Percentiles rank a stretch among this genome's conserved stretches.
Evolutionary conservation across 2,888 invertebrate species (phyloP).

Genomic region (Trileptium ribeirensis): DNA sequence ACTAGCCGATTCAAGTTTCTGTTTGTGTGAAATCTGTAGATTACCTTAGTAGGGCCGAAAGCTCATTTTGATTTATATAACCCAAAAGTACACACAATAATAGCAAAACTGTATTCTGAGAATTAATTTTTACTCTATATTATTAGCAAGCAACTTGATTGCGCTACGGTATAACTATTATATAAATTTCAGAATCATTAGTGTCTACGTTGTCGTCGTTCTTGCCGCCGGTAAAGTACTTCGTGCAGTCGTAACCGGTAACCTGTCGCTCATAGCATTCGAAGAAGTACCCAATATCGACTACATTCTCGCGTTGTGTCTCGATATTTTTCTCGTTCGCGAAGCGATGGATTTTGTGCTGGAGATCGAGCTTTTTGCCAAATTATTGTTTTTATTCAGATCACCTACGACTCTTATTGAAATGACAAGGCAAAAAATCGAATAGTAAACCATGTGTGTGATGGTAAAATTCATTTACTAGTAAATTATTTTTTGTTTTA

Average conservation of each 20-base stretch:
- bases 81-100: background rate
- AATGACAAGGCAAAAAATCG: conserved; percentile 53
- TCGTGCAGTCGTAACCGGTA: conserved; percentile 77
- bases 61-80: background rate
- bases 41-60: no score
- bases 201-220: conserved; percentile 88
- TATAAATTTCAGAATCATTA: conserved; percentile 70
- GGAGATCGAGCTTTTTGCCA: conserved; percentile 94
- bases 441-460: no score
- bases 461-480: no score
- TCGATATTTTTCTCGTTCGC: conserved; percentile 67
- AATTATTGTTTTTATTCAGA: conserved; percentile 88
- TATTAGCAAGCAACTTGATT: no score
- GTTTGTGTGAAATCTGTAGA: no score
- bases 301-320: conserved; percentile 57
- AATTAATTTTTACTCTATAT: no score
- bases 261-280: conserved; percentile 68
- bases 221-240: conserved; percentile 82
- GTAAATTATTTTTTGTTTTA: no score
- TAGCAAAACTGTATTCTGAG: background rate
- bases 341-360: conserved; percentile 82
- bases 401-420: conserved; percentile 89
- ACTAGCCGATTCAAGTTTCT: no score
- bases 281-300: conserved; percentile 61
- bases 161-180: background rate